A percentile compares a stretch with the other conserved stretches of the same genome.
These are phyloP conservation scores for Pinctada fucata DNA, from an alignment of 2,888 invertebrate genomes.

Conservation along the genomic window DNA sequence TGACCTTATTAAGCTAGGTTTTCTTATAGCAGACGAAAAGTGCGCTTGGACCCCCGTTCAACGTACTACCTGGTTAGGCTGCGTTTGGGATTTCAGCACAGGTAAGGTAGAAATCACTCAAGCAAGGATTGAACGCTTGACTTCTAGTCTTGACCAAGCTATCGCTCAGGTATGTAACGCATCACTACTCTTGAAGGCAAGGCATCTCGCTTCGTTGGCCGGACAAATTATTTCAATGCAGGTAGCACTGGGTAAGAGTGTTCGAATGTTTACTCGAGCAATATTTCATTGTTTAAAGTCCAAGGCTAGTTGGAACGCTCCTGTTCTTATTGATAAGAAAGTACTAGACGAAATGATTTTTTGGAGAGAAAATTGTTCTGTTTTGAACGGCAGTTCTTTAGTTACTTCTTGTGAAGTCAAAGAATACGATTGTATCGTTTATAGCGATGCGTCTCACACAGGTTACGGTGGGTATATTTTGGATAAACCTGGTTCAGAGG, in stretches of 20 bases:
- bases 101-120: conserved; percentile 30
- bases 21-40: no score
- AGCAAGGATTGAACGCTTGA: not conserved
- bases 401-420: not conserved
- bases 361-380: conserved; percentile 11
- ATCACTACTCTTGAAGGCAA: not conserved
- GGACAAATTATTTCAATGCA: conserved; percentile 30
- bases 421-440: not conserved
- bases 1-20: no score
- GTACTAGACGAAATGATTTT: conserved; percentile 7
- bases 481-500: not conserved
- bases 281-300: conserved; percentile 22
- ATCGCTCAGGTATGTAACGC: not conserved
- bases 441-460: conserved; percentile 22
- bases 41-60: no score
- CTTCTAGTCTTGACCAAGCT: not conserved
- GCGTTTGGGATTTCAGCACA: not conserved
- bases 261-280: conserved; percentile 30
- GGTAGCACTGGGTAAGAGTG: conserved; percentile 12
- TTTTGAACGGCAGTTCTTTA: not conserved
- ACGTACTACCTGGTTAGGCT: not conserved
- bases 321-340: not conserved
- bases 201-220: conserved; percentile 15
- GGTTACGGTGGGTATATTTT: conserved; percentile 30
- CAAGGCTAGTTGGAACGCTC: conserved; percentile 26